Conservation (phyloP, 1,140 invertebrate genomes). For the Danaus melanippus region DNA sequence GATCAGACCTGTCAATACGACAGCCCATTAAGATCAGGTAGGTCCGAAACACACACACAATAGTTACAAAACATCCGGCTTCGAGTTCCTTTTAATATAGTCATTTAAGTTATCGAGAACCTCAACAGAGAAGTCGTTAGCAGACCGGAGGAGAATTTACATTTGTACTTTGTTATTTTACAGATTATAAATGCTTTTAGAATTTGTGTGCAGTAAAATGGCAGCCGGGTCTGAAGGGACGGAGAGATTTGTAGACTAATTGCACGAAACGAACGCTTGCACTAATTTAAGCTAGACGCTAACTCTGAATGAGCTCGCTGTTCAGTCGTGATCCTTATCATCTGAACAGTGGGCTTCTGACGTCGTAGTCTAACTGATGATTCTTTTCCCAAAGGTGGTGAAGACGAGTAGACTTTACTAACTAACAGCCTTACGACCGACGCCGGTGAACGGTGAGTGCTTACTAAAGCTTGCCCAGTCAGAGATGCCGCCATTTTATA, state of each 20-base stretch:
- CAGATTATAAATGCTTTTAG: conserved; percentile 1
- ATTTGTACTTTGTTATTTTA: no score
- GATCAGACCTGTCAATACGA: conserved; percentile 46
- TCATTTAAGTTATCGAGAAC: background rate
- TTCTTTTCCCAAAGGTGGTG: conserved; percentile 30
- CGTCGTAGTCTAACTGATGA: conserved; percentile 15
- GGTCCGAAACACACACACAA: background rate
- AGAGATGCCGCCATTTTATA: no score
- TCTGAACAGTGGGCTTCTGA: conserved; percentile 1
- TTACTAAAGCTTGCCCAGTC: conserved; percentile 15
- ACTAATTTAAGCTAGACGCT: conserved; percentile 14
- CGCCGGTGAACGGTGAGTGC: conserved; percentile 28
- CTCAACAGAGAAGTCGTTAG: no score
- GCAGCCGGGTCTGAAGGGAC: no score
- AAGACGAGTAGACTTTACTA: conserved; percentile 21
- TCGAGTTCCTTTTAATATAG: conserved; percentile 2
- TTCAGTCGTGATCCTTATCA: conserved; percentile 2
- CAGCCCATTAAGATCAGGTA: conserved; percentile 57
- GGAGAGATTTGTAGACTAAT: conserved; percentile 15
- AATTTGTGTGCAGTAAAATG: background rate
- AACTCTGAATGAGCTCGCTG: conserved; percentile 1
- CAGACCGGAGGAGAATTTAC: no score
- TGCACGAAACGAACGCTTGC: conserved; percentile 22
- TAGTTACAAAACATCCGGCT: background rate
- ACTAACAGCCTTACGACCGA: conserved; percentile 19